Evolutionary conservation across 92 coral and sea anemone species (phyloP), one percentile per base, ranked within the genome.

Genomic region (Epizoanthus fatuus): DNA sequence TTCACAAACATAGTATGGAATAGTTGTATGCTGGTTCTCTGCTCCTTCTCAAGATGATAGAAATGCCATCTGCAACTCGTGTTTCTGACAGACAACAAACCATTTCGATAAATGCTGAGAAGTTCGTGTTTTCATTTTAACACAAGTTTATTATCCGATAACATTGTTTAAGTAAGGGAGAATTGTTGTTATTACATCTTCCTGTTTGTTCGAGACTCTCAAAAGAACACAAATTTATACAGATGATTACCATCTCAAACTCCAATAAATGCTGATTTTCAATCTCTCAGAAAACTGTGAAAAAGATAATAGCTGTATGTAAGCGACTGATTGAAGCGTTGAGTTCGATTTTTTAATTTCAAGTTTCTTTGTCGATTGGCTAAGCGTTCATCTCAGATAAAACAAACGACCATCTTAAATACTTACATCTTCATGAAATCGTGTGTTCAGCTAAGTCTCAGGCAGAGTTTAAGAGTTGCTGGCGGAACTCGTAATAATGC

Each of bases 301-400:
- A 77, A 77, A 77, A 59, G 82, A 77, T 77, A 77, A 77, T 60
- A 42, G 82, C 58, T 42, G 56, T 57, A 37, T 29, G 25, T 42
- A 77, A 59, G 69, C 57, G 47, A 77, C 37, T 58, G 54, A 77
- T 77, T 60, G 82, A 77, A 56, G 37, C 3, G 19, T 60, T 77
- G 69, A 60, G 22, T 59, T 54, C 54, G 58, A 40, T 77, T 77
- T 77, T 75, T 77, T 77, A 77, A 75, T 77, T 77, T 77, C 25
- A 77, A 42, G 56, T 60, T 77, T 77, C 63, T 42, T 77, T 59
- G 70, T 77, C 82, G 82, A 77, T 77, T 77, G 82, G 82, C 70
- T 77, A 59, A 77, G 82, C 38, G 70, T 17, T 59, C 53, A 49
- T 39, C 19, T 45, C 22, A 58, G 70, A 77, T 42, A 77, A 60